Percentiles rank a stretch among this genome's conserved stretches.
Evolutionary conservation across 1,140 invertebrate species (phyloP).

Genomic region (Penaeus vannamei): DNA sequence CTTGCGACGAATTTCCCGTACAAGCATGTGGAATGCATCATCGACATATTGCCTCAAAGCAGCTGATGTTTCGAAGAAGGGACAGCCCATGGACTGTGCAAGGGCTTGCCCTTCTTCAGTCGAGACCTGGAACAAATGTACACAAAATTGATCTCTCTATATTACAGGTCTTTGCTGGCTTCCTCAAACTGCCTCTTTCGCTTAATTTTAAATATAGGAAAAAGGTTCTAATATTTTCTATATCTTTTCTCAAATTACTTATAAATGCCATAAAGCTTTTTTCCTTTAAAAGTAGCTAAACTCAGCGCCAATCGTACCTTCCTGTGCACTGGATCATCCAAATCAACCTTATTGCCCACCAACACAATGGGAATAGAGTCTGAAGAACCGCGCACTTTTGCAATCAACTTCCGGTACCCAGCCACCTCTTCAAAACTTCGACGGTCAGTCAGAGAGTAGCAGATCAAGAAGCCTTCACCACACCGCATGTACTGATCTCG

Average conservation of each 20-base stretch:
- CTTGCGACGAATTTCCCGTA: slow-evolving; percentile 48
- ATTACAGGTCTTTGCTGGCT: not conserved
- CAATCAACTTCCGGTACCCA: slow-evolving; percentile 73
- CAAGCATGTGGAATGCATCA: slow-evolving; percentile 62
- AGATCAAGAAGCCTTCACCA: slow-evolving; percentile 70
- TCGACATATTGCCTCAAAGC: slow-evolving; percentile 68
- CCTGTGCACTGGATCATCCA: slow-evolving; percentile 77
- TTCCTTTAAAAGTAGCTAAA: not conserved
- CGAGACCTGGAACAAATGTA: slow-evolving; percentile 69
- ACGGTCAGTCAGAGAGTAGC: slow-evolving; percentile 71
- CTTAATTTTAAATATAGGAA: not conserved
- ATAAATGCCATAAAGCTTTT: no score
- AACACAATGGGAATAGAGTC: slow-evolving; percentile 73
- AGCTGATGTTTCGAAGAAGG: slow-evolving; percentile 71
- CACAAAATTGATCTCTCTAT: not conserved
- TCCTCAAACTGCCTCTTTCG: not conserved
- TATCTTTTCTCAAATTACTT: not conserved
- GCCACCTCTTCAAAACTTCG: slow-evolving; percentile 87
- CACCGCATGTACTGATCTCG: slow-evolving; percentile 76
- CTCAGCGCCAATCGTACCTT: slow-evolving; percentile 74
- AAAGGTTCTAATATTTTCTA: not conserved
- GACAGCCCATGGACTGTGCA: slow-evolving; percentile 69
- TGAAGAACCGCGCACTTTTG: slow-evolving; percentile 71
- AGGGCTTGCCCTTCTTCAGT: slow-evolving; percentile 69
- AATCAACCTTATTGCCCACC: slow-evolving; percentile 74